Percentiles rank a stretch among this genome's conserved stretches.
Evolutionary conservation across 92 coral and sea anemone species (phyloP).

Genomic region (Actinostola sp.): DNA sequence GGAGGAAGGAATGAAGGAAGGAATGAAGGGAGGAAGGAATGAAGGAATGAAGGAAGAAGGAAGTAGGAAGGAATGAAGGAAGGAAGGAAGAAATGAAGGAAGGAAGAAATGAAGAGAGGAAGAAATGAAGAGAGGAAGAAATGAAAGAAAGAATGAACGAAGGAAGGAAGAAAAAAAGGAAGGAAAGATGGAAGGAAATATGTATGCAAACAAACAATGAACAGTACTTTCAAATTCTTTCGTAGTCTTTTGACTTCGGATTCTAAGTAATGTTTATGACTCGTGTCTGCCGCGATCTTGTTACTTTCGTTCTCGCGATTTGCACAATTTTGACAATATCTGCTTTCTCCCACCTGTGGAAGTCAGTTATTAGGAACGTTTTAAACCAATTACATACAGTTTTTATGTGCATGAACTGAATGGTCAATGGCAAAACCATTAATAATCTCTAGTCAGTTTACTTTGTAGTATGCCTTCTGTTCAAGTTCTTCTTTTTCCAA

Average conservation of each 20-base stretch:
- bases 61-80: not conserved
- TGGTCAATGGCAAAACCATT: not conserved
- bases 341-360: not conserved
- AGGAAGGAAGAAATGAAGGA: not conserved
- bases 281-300: constrained; percentile 6
- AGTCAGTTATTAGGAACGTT: too few species aligned
- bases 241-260: constrained; percentile 37
- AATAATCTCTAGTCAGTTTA: not conserved
- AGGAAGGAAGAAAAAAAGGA: not conserved
- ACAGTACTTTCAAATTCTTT: constrained; percentile 28
- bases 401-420: not conserved
- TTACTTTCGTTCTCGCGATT: not conserved
- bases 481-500: constrained; percentile 78
- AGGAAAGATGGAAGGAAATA: too few species aligned
- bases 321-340: constrained; percentile 3
- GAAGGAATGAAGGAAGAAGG: not conserved
- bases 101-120: not conserved
- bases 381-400: too few species aligned
- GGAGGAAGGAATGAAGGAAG: not conserved
- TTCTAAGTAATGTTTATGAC: constrained; percentile 33
- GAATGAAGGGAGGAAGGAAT: not conserved
- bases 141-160: too few species aligned
- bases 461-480: constrained; percentile 42
- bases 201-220: too few species aligned
- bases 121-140: not conserved